Conservation (phyloP, 1,140 invertebrate genomes). For the Drosophila orena region DNA sequence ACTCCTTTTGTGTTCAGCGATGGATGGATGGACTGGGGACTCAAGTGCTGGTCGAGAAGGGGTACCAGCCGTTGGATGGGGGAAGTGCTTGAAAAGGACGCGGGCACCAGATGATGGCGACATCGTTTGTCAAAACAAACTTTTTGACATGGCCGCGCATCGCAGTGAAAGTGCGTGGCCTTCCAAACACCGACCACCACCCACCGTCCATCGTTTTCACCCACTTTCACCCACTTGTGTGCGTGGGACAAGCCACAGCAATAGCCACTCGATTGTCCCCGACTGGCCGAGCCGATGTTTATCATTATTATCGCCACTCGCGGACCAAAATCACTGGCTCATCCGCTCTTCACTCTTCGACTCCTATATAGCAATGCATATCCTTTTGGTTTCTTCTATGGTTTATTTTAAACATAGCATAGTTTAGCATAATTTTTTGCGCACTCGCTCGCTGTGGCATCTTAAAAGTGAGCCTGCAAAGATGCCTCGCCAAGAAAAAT, state of each 20-base stretch:
- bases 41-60: neutral
- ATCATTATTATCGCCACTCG: constrained; percentile 73
- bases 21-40: constrained; percentile 9
- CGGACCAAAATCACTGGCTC: constrained; percentile 40
- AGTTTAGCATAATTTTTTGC: too few relatives aligned
- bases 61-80: constrained; percentile 1
- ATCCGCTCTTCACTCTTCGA: neutral
- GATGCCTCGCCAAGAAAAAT: too few relatives aligned
- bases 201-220: neutral
- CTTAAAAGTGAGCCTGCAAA: too few relatives aligned
- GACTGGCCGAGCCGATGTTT: constrained; percentile 50
- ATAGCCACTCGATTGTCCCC: constrained; percentile 20
- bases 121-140: constrained; percentile 80
- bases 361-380: neutral
- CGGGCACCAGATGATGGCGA: constrained; percentile 26
- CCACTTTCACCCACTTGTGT: neutral
- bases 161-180: constrained; percentile 72
- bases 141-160: constrained; percentile 69
- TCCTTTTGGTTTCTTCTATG: neutral
- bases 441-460: too few relatives aligned
- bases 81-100: constrained; percentile 31
- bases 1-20: constrained; percentile 25
- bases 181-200: neutral
- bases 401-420: too few relatives aligned
- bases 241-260: constrained; percentile 28